Evolutionary conservation across 2,113 vertebrate genomes (phyloP).

Genomic region (Lasiurus cinereus): DNA sequence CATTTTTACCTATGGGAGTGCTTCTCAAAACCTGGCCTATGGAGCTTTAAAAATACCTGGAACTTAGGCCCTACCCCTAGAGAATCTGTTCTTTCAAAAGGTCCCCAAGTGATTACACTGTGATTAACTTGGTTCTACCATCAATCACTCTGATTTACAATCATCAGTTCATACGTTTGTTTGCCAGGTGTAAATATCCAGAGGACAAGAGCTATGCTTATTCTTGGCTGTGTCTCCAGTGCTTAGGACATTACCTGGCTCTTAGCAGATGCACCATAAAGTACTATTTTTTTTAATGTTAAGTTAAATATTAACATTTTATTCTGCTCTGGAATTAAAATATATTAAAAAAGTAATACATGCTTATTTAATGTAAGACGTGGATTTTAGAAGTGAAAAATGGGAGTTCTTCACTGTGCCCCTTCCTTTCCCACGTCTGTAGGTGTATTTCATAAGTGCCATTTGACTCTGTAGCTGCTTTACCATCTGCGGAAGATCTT

Average conservation of each 20-base stretch:
- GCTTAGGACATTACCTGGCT: neutral
- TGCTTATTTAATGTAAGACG: neutral
- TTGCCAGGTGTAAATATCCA: neutral
- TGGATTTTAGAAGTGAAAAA: slow-evolving; percentile 43
- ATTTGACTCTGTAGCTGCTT: neutral
- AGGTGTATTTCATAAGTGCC: neutral
- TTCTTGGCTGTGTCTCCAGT: neutral
- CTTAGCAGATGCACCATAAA: neutral
- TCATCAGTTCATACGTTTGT: neutral
- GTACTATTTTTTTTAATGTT: neutral
- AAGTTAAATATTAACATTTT: slow-evolving; percentile 42
- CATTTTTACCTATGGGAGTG: neutral
- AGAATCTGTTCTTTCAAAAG: neutral
- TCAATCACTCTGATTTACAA: neutral
- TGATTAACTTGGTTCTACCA: neutral
- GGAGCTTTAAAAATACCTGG: neutral
- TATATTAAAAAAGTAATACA: neutral
- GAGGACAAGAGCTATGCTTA: neutral
- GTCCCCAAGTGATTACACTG: neutral
- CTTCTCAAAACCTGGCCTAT: neutral
- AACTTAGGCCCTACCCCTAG: neutral
- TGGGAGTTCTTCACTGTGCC: neutral
- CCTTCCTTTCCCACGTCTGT: neutral
- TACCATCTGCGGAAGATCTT: neutral
- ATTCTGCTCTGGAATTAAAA: neutral